Evolutionary conservation across 2,113 vertebrate species (phyloP), one percentile per base, ranked within the genome.

Genomic region (Notothenia coriiceps): DNA sequence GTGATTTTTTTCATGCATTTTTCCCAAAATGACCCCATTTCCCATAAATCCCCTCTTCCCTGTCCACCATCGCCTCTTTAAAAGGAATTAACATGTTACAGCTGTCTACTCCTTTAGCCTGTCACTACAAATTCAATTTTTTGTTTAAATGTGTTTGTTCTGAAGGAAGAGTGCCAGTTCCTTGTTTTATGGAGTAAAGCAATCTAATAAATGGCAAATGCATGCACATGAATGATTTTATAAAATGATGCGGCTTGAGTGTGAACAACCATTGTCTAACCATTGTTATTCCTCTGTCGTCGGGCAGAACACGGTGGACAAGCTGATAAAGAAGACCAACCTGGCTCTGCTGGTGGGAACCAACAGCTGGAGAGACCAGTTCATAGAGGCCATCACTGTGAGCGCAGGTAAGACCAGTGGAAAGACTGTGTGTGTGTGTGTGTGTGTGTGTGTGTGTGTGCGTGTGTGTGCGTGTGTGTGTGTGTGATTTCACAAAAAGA

Each of bases 241-340:
- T 67, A 50, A 68, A 25, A 49, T 40, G 11, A 46, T 20, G 17
- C 17, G 35, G 17, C 25, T 17, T 10, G 57, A 29, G 35, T 1
- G 44, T 57, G 33, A 47, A 15, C 33, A 2, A 6, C 59, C 12
- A 9, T 2, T 10, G 2, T 64, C 25, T 79, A 49, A 86, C 29
- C 13, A 3, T 35, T 49, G 1, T 46, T 43, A 13, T 64, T 2
- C 14, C 2, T 86, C 49, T 80, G 6, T 74, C 50, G 79, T 57
- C 86, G 81, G 84, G 12, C 92, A 99, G 98, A 99, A 97, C 83
- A 99, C 98, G 0, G 98, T 99, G 95, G 98, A 99, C 94, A 99
- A 99, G 91, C 96, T 99, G 89, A 99, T 99, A 83, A 99, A 99
- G 95, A 99, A 99, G 94, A 99, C 98, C 2, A 99, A 99, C 95